A percentile compares a stretch with the other conserved stretches of the same genome.
phyloP scores from a whole-genome alignment of 2,888 invertebrate genomes.

The Tholera decimalis region DNA sequence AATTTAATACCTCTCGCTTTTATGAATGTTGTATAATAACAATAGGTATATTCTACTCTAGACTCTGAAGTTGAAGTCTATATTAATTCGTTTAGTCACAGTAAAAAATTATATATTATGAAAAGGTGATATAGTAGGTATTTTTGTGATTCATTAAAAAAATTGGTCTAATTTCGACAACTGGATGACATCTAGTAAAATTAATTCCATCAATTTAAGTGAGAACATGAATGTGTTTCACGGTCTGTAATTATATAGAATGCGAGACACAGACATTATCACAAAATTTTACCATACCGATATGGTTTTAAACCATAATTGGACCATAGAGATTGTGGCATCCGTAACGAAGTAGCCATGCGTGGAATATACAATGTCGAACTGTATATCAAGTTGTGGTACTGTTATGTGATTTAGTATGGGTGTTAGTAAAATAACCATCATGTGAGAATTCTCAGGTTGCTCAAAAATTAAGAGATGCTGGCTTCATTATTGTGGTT shows the following conservation, averaged over 20 bases:
- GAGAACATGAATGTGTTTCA: not conserved
- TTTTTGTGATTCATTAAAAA: no score
- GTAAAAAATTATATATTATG: no score
- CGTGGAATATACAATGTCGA: constrained; percentile 29
- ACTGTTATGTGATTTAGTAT: constrained; percentile 42
- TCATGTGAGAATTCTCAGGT: not conserved
- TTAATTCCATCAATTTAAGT: not conserved
- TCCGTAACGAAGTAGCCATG: constrained; percentile 42
- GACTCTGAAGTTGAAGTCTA: no score
- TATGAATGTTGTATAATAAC: no score
- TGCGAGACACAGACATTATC: not conserved
- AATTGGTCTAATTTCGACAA: no score
- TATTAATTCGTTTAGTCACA: no score
- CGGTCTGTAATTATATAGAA: not conserved
- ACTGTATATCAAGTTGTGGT: constrained; percentile 26
- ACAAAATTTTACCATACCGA: constrained; percentile 19
- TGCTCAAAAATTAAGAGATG: not conserved
- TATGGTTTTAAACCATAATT: constrained; percentile 37
- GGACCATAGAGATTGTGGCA: constrained; percentile 31
- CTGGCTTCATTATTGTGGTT: no score
- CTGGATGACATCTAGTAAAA: no score
- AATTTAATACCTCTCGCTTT: no score
- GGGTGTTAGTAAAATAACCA: constrained; percentile 2
- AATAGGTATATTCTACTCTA: no score
- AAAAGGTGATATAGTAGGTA: no score